Evolutionary conservation across 2,888 invertebrate genomes (phyloP).

Genomic region (Coelinius sp.): DNA sequence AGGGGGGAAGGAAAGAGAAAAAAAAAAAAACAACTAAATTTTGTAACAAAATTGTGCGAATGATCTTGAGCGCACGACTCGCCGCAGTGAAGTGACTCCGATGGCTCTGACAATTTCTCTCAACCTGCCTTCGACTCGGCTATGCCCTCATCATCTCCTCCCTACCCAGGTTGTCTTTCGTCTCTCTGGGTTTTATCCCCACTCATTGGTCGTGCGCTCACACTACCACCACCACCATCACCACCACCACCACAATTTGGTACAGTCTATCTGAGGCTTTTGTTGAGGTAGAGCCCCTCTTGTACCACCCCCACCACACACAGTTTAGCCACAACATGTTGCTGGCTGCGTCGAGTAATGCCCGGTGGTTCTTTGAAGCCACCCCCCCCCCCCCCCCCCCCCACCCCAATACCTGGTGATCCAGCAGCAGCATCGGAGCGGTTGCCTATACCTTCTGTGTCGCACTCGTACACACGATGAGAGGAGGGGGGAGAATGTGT

Average conservation of each 20-base stretch:
- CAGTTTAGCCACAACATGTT: neutral
- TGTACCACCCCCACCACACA: conserved; percentile 6
- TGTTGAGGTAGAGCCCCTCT: conserved; percentile 2
- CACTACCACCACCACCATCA: conserved; percentile 45
- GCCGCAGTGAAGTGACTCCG: conserved; percentile 59
- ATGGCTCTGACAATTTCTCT: conserved; percentile 61
- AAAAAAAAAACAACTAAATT: neutral
- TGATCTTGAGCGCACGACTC: conserved; percentile 48
- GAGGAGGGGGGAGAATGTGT: neutral
- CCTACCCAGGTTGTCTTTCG: conserved; percentile 39
- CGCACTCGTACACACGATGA: neutral
- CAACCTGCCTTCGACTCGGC: conserved; percentile 51
- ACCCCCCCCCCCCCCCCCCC: conserved; percentile 3
- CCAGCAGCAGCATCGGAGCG: conserved; percentile 39
- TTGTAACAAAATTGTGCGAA: neutral
- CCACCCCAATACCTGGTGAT: conserved; percentile 28
- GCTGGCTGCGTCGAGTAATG: conserved; percentile 19
- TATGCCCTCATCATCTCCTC: conserved; percentile 58
- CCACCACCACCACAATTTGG: conserved; percentile 39
- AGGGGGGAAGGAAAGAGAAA: neutral
- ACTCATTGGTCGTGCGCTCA: conserved; percentile 6
- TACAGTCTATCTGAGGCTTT: conserved; percentile 34
- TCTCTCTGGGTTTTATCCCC: conserved; percentile 24
- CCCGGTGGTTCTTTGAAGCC: conserved; percentile 36
- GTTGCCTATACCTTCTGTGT: conserved; percentile 30